Evolutionary conservation across 1,140 invertebrate species (phyloP).

Genomic region (Temnothorax curvispinosus): DNA sequence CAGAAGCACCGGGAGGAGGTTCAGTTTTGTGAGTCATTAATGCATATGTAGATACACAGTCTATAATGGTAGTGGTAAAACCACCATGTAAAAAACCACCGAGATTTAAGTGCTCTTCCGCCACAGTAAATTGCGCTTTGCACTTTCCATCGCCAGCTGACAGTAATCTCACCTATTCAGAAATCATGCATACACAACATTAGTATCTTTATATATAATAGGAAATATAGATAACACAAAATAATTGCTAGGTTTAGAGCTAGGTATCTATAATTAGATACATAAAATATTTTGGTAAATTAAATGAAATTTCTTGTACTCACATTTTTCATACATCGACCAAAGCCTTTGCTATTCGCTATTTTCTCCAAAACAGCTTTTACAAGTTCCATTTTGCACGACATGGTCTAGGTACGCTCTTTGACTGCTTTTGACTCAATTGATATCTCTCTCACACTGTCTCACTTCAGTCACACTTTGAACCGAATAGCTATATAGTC

Average conservation of each 20-base stretch:
- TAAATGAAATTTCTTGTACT: slow-evolving; percentile 55
- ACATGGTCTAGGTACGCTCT: slow-evolving; percentile 43
- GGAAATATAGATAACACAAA: neutral
- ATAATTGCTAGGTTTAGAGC: neutral
- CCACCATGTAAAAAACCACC: slow-evolving; percentile 94
- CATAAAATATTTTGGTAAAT: neutral
- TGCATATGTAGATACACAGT: slow-evolving; percentile 93
- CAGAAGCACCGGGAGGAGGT: slow-evolving; percentile 89
- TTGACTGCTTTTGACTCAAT: neutral
- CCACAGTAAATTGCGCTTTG: slow-evolving; percentile 91
- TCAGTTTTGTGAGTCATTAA: slow-evolving; percentile 89
- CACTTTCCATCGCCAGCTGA: slow-evolving; percentile 89
- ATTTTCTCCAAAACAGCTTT: slow-evolving; percentile 78
- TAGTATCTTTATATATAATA: neutral
- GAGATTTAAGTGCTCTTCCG: slow-evolving; percentile 91
- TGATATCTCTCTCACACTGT: neutral
- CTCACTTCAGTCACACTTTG: too few relatives aligned
- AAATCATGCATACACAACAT: slow-evolving; percentile 61
- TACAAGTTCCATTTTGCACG: slow-evolving; percentile 77
- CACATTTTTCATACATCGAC: slow-evolving; percentile 85
- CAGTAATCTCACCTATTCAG: slow-evolving; percentile 88
- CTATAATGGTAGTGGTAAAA: slow-evolving; percentile 92
- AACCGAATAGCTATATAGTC: too few relatives aligned
- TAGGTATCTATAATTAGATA: neutral
- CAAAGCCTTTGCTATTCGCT: slow-evolving; percentile 80